Percentiles rank a stretch among this genome's conserved stretches.
Conservation (phyloP, 2,888 invertebrate species). For the Julus scandinavius region DNA sequence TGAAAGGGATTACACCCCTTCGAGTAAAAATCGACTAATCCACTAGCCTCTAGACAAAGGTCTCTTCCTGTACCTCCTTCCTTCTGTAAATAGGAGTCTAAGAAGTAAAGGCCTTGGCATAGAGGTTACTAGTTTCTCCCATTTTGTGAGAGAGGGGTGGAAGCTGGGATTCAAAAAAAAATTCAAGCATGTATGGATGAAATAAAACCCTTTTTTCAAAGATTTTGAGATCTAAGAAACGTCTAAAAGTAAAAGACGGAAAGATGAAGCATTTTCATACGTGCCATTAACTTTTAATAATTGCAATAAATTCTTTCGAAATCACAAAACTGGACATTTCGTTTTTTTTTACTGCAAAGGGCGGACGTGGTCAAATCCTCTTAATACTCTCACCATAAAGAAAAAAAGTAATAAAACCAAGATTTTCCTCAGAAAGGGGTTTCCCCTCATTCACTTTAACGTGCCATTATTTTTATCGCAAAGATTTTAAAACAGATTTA, state of each 20-base stretch:
- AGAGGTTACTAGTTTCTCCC: not conserved
- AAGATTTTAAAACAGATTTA: constrained; percentile 28
- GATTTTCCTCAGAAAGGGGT: constrained; percentile 10
- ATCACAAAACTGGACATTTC: constrained; percentile 20
- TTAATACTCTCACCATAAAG: constrained; percentile 31
- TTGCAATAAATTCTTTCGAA: constrained; percentile 10
- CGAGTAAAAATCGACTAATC: too few species aligned
- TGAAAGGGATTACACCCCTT: too few species aligned
- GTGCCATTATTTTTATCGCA: constrained; percentile 20
- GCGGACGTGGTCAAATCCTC: constrained; percentile 16
- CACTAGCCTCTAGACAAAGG: too few species aligned
- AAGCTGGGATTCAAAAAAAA: not conserved
- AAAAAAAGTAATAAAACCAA: constrained; percentile 10
- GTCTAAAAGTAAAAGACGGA: not conserved
- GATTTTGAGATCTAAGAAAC: not conserved
- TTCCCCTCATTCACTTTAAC: constrained; percentile 34
- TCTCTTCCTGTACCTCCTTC: too few species aligned
- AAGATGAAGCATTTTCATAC: constrained; percentile 3
- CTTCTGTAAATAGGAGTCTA: too few species aligned
- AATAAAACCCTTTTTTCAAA: not conserved
- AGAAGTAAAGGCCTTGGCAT: not conserved
- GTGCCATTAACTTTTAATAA: constrained; percentile 43
- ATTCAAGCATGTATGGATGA: not conserved
- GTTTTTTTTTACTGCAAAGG: constrained; percentile 10
- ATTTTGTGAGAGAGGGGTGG: not conserved